Percentiles rank a stretch among this genome's conserved stretches.
phyloP scores from a whole-genome alignment of 2,888 invertebrate species.

The Callosobruchus maculatus region DNA sequence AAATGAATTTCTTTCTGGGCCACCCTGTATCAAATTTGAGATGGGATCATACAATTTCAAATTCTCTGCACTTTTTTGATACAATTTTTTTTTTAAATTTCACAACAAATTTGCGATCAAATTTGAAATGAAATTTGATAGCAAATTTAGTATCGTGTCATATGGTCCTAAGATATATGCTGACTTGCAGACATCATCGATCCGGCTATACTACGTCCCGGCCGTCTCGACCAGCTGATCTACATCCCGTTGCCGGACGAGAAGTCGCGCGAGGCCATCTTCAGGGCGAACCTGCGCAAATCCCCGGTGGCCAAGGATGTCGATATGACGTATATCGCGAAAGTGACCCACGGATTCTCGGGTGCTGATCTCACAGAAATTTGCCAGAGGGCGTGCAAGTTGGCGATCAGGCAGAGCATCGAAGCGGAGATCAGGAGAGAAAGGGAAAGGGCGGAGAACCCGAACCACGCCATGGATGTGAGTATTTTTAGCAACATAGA shows the following conservation, averaged over 20 bases:
- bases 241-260: slow-evolving; percentile 99
- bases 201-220: slow-evolving; percentile 97
- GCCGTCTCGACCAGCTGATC: slow-evolving; percentile 97
- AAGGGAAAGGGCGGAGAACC: slow-evolving; percentile 76
- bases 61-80: too few relatives aligned
- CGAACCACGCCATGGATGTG: slow-evolving; percentile 75
- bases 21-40: too few relatives aligned
- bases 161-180: slow-evolving; percentile 1
- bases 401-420: slow-evolving; percentile 97
- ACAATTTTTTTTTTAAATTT: too few relatives aligned
- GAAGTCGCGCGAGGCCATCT: slow-evolving; percentile 93
- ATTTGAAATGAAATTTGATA: too few relatives aligned
- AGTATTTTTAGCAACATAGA: too few relatives aligned
- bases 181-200: slow-evolving; percentile 86
- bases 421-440: slow-evolving; percentile 93
- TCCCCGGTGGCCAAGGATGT: slow-evolving; percentile 95
- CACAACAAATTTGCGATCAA: too few relatives aligned
- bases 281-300: slow-evolving; percentile 93
- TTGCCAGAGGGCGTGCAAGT: slow-evolving; percentile 98
- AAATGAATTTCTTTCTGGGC: too few relatives aligned
- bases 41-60: too few relatives aligned
- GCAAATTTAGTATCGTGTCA: too few relatives aligned
- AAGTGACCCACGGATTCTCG: slow-evolving; percentile 93
- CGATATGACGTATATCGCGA: slow-evolving; percentile 82
- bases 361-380: slow-evolving; percentile 99